Evolutionary conservation across 2,113 vertebrate species (phyloP).

Genomic region (Xiphias gladius): DNA sequence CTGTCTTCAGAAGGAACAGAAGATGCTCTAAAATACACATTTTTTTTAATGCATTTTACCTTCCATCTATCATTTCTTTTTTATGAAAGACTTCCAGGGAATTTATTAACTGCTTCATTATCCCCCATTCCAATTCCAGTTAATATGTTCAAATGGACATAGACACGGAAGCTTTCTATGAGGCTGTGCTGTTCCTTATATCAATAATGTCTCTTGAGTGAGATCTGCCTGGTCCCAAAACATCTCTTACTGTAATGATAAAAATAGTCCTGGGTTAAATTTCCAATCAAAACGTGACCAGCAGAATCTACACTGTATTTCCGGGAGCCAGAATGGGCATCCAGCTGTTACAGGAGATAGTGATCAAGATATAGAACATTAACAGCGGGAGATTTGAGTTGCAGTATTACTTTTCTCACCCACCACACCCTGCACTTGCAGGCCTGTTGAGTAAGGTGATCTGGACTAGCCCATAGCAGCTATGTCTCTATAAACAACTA

Average conservation of each 20-base stretch:
- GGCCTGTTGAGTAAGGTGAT: slow-evolving; percentile 80
- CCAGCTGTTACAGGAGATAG: slow-evolving; percentile 75
- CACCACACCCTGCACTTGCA: slow-evolving; percentile 65
- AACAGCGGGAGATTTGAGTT: slow-evolving; percentile 61
- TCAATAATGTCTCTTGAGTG: background rate
- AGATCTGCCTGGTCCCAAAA: background rate
- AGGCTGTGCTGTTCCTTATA: background rate
- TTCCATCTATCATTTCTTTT: background rate
- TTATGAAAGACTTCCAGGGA: background rate
- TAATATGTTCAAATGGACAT: background rate
- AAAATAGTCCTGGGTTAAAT: slow-evolving; percentile 51
- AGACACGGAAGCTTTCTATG: background rate
- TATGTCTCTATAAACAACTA: slow-evolving; percentile 74
- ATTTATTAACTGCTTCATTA: background rate
- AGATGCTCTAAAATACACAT: slow-evolving; percentile 19
- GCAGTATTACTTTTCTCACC: slow-evolving; percentile 71
- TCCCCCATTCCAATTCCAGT: background rate
- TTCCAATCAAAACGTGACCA: slow-evolving; percentile 64
- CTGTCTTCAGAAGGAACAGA: slow-evolving; percentile 33
- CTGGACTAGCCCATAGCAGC: slow-evolving; percentile 79
- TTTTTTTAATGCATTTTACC: background rate
- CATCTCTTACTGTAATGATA: slow-evolving; percentile 27
- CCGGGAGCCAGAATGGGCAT: slow-evolving; percentile 61
- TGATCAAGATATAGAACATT: slow-evolving; percentile 71
- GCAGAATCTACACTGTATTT: slow-evolving; percentile 50